A percentile compares a stretch with the other conserved stretches of the same genome.
phyloP scores from a whole-genome alignment of 1,140 invertebrate genomes.

The Apis cerana region DNA sequence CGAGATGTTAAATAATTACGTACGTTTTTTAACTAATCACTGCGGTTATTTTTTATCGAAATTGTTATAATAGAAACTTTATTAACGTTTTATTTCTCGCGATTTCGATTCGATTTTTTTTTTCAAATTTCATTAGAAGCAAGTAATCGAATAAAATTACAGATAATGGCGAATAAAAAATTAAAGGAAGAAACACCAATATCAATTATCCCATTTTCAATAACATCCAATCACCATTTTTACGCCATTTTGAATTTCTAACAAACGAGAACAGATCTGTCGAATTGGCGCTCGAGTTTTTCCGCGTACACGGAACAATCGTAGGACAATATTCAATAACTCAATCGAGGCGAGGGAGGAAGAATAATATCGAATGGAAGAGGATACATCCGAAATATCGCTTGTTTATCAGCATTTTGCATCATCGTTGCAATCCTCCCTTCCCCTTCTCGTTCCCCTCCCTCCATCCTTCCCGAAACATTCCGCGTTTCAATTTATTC shows the following conservation, averaged over 20 bases:
- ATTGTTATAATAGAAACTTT: too few species aligned
- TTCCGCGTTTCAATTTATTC: constrained; percentile 1
- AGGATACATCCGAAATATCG: neutral
- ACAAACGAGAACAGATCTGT: neutral
- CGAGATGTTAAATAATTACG: too few species aligned
- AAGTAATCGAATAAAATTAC: neutral
- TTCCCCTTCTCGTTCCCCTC: too few species aligned
- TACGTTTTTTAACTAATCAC: too few species aligned
- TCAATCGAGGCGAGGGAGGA: neutral
- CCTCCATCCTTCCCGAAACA: neutral
- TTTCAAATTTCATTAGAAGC: too few species aligned
- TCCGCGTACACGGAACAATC: neutral
- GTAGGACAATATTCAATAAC: constrained; percentile 10
- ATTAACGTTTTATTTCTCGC: neutral
- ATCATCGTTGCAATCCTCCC: neutral
- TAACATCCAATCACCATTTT: neutral
- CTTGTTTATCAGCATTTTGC: constrained; percentile 4
- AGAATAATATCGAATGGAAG: neutral
- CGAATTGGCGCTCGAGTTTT: neutral
- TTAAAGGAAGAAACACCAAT: neutral
- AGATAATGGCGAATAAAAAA: neutral
- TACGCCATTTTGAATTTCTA: neutral
- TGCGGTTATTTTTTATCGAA: too few species aligned
- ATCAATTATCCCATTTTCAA: neutral
- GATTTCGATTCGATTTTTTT: too few species aligned